Base-by-base conservation (phyloP, 2,888 invertebrate species). In the Axea sp. region DNA sequence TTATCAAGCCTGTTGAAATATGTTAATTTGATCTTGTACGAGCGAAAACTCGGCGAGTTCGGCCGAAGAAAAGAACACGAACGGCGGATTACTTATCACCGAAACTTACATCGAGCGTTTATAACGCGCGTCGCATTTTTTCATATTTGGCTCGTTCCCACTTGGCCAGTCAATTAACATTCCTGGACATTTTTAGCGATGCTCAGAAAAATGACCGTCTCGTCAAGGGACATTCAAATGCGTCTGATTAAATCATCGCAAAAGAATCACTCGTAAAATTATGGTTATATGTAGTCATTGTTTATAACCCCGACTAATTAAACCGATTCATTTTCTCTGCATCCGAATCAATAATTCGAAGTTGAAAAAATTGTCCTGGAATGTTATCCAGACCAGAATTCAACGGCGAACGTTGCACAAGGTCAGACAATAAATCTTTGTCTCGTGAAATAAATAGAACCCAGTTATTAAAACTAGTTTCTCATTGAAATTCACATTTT, bases 1-100 rank as follows among this genome's bases (percentile, higher is more conserved):
- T 33, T 43, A 55, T 55, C 65, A 39, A 55, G 39, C 47, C 47
- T 67, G 65, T 67, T 53, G 65, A 65, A 65, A 65, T 51, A 64
- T 51, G 39, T 37, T 37, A 55, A 53, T 53, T 35, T 35, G 15
- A 8, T 53, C 35, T 53, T 28, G 30, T 39, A 62, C 60, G 31
- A 62, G 37, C 49, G 49, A 41, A 49, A 62, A 62, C 62, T 30
- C 49, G n/a, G 28, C 53, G 19, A 33, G 64, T 24, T 33, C 8
- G 9, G 33, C 24, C 9, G 3, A 55, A 31, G 19, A 19, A 49
- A 19, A 7, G 9, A 28, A 31, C 15, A 8, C n/a, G n/a, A 9
- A 47, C 15, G 11, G 12, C n/a, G 31, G 15, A 39, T 31, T 31
- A 35, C 14, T 30, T 39, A 22, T 24, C 49, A 17, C 41, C 41